phyloP scores from a whole-genome alignment of 2,888 invertebrate species.

The Allolobophora icterica region DNA sequence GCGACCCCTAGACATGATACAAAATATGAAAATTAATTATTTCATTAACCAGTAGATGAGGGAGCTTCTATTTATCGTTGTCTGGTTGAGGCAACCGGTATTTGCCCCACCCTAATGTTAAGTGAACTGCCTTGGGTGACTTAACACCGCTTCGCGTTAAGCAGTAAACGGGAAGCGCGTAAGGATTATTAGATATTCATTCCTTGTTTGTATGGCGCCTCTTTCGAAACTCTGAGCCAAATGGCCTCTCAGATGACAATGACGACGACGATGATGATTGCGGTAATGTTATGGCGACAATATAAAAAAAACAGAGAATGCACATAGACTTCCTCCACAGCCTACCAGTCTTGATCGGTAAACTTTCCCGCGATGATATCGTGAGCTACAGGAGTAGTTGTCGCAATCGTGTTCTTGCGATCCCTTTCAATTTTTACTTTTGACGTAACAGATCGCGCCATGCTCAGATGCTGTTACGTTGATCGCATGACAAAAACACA shows the following conservation, averaged over 20 bases:
- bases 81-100: too few species aligned
- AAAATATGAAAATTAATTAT: too few species aligned
- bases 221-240: not conserved
- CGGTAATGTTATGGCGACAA: not conserved
- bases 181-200: too few species aligned
- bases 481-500: not conserved
- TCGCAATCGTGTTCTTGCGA: slow-evolving; percentile 20
- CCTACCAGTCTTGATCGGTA: slow-evolving; percentile 64
- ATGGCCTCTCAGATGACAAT: not conserved
- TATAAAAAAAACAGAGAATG: not conserved
- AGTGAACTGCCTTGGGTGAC: too few species aligned
- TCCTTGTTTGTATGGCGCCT: not conserved
- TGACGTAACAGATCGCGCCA: slow-evolving; percentile 3
- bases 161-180: too few species aligned
- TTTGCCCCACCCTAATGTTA: too few species aligned
- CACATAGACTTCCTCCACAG: not conserved
- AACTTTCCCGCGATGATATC: slow-evolving; percentile 65
- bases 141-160: too few species aligned
- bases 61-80: too few species aligned
- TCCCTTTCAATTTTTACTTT: not conserved
- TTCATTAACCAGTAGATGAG: too few species aligned
- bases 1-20: too few species aligned
- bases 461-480: not conserved
- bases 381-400: slow-evolving; percentile 53
- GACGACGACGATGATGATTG: not conserved